Evolutionary conservation across 2,888 invertebrate genomes (phyloP).

Genomic region (Gasteruption jaculator): DNA sequence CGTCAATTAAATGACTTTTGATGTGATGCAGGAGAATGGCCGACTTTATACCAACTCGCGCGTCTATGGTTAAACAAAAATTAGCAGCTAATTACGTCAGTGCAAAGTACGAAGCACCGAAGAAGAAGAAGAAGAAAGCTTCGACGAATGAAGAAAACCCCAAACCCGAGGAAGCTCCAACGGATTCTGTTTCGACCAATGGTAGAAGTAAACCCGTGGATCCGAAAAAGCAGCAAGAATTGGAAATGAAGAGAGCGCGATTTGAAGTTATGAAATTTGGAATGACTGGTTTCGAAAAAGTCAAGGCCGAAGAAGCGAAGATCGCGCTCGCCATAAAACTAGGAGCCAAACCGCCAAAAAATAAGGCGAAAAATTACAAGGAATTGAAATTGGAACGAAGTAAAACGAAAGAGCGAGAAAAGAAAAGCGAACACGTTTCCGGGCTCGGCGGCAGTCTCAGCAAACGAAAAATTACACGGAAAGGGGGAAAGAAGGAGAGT

Average conservation of each 20-base stretch:
- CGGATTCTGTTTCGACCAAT: background rate
- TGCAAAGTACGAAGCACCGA: constrained; percentile 29
- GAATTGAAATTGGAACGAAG: constrained; percentile 61
- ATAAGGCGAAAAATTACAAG: constrained; percentile 67
- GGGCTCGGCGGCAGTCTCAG: constrained; percentile 31
- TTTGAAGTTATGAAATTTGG: constrained; percentile 83
- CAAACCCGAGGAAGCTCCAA: constrained; percentile 5
- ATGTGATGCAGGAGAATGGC: constrained; percentile 26
- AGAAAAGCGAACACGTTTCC: constrained; percentile 43
- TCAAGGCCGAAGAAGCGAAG: constrained; percentile 74
- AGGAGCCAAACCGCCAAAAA: constrained; percentile 77
- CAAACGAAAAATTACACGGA: constrained; percentile 22
- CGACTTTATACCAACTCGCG: constrained; percentile 38
- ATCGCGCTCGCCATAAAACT: constrained; percentile 72
- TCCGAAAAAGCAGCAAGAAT: constrained; percentile 50
- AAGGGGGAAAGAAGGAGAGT: constrained; percentile 17
- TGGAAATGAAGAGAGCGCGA: constrained; percentile 72
- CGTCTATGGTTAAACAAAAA: constrained; percentile 25
- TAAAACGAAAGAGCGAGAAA: constrained; percentile 51
- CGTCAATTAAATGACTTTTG: constrained; percentile 9
- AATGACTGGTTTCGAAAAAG: constrained; percentile 68
- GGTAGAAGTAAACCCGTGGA: constrained; percentile 16
- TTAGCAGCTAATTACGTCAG: constrained; percentile 24
- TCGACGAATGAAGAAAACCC: background rate
- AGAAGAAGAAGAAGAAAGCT: constrained; percentile 21